These are phyloP conservation scores for Saxicola maurus DNA, from an alignment of 2,797 vertebrate species.

Conservation along the genomic window DNA sequence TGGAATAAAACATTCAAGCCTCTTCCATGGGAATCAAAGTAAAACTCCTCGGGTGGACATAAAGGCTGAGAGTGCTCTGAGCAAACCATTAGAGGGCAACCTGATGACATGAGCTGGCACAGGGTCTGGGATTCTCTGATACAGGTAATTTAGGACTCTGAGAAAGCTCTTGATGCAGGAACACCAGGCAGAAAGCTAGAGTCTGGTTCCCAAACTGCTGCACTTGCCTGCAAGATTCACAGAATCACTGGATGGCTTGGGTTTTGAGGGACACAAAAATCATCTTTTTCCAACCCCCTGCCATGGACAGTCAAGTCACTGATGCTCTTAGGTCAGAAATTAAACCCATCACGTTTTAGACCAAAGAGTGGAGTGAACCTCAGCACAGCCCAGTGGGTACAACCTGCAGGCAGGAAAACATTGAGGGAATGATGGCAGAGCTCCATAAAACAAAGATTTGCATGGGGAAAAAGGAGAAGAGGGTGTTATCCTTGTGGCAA, in stretches of 20 bases:
- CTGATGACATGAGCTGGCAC: not conserved
- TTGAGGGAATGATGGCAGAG: not conserved
- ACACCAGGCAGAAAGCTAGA: not conserved
- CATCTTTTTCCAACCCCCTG: accelerated
- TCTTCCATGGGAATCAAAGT: not conserved
- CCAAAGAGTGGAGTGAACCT: not conserved
- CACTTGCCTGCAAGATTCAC: accelerated
- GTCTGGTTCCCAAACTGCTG: not conserved
- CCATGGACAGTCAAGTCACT: not conserved
- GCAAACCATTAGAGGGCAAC: not conserved
- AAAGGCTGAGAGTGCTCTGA: not conserved
- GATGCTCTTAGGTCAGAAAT: not conserved
- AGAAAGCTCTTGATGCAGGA: not conserved
- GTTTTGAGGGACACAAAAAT: too few relatives aligned
- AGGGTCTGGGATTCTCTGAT: not conserved
- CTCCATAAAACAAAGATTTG: not conserved
- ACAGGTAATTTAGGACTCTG: not conserved
- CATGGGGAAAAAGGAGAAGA: accelerated
- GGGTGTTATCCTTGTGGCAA: not conserved
- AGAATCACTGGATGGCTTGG: accelerated
- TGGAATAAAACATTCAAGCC: not conserved
- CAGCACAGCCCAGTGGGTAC: accelerated
- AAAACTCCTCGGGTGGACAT: not conserved
- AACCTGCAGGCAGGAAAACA: not conserved
- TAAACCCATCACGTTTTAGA: not conserved